Evolutionary conservation across 2,888 invertebrate species (phyloP), one percentile per base, ranked within the genome.

Genomic region (Cancer borealis): DNA sequence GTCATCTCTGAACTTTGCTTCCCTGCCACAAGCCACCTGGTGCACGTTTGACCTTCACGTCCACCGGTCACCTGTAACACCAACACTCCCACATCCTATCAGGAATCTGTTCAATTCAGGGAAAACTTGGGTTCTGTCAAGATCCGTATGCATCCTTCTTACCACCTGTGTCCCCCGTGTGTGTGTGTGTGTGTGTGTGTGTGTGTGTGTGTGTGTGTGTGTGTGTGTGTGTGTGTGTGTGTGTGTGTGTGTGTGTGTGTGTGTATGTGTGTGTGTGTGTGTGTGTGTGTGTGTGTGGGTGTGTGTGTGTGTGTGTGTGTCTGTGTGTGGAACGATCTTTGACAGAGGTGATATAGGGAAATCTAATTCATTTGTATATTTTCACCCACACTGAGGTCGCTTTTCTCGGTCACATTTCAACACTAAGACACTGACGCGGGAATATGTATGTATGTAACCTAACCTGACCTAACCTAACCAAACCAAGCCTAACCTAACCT

Each of bases 1-100:
- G 79, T 79, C 79, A 79, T 79, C 79, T 79, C 79, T 79, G 79
- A 79, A 79, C 79, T 79, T 79, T 79, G 30, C 79, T 21, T 79
- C 79, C 30, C 10, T 14, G 79, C 79, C 79, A 12, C 79, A 26
- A 79, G 79, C 79, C 79, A 30, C 79, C 79, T 30, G 12, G 8
- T 79, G 30, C 10, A 30, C 79, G 30, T 14, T 30, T 79, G 79
- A 79, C 79, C 79, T 79, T 79, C 79, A 30, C 79, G 79, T 79
- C 79, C 30, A 30, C 30, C 79, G 79, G 79, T 79, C 79, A 79
- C 12, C 12, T 30, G 30, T 79, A 79, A 10, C 12, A 30, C 26
- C 79, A 79, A 26, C 1, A 79, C 79, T 79, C 79, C 79, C 79
- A 79, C 79, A 6, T 10, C 26, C 26, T 30, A 21, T 30, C 79